Evolutionary conservation across 1,140 invertebrate genomes (phyloP).

Genomic region (Brachionus paranguensis): DNA sequence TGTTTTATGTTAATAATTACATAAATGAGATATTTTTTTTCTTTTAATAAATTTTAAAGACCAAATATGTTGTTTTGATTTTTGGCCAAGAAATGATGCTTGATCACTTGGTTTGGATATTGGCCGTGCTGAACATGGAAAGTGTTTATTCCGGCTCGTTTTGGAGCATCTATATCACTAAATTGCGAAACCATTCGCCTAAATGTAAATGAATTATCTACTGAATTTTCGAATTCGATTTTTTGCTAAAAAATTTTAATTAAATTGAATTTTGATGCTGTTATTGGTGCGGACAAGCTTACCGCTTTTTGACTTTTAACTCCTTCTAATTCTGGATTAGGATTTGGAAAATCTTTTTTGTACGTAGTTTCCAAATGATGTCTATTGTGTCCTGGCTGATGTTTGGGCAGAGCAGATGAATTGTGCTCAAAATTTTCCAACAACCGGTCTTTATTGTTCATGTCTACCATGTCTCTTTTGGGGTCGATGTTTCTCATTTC

Average conservation of each 20-base stretch:
- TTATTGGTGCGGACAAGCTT: neutral
- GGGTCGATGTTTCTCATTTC: slow-evolving; percentile 10
- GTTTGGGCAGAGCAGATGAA: neutral
- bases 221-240: neutral
- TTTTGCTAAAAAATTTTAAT: neutral
- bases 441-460: neutral
- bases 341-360: neutral
- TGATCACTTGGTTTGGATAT: slow-evolving; percentile 38
- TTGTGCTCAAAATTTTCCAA: neutral
- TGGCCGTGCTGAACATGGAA: slow-evolving; percentile 34
- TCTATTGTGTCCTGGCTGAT: neutral
- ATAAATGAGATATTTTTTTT: neutral
- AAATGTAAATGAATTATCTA: slow-evolving; percentile 27
- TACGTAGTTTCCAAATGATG: slow-evolving; percentile 35
- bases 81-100: slow-evolving; percentile 5
- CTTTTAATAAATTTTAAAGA: neutral
- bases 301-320: neutral
- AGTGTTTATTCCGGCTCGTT: slow-evolving; percentile 36
- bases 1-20: neutral
- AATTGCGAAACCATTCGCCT: slow-evolving; percentile 33
- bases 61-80: slow-evolving; percentile 31
- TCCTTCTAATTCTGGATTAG: neutral
- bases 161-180: slow-evolving; percentile 37
- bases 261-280: neutral
- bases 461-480: neutral